Evolutionary conservation across 2,888 invertebrate genomes (phyloP).

Genomic region (Invenusta paracnida): DNA sequence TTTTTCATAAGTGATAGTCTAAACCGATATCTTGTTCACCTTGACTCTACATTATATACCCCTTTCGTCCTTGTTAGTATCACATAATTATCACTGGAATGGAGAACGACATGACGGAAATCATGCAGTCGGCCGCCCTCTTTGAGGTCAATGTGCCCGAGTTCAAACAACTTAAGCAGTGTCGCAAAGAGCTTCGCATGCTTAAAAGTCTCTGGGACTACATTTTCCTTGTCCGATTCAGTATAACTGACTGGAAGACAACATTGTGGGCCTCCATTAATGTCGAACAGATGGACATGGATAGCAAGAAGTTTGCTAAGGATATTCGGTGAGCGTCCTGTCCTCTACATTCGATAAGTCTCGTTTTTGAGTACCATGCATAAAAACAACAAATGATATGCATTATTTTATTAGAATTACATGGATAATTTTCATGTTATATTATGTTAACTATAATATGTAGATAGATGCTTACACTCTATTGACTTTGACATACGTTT

Average conservation of each 20-base stretch:
- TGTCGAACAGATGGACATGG: conserved; percentile 95
- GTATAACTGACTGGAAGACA: conserved; percentile 92
- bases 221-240: conserved; percentile 78
- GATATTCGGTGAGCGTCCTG: conserved; percentile 53
- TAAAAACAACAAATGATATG: too few relatives aligned
- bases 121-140: conserved; percentile 81
- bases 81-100: conserved; percentile 73
- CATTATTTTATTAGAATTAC: too few relatives aligned
- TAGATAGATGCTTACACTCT: too few relatives aligned
- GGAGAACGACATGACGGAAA: conserved; percentile 78
- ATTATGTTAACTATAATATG: too few relatives aligned
- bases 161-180: conserved; percentile 83
- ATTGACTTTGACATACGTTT: too few relatives aligned
- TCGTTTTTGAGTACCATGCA: too few relatives aligned
- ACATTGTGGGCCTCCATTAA: conserved; percentile 94
- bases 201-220: conserved; percentile 91
- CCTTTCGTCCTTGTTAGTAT: conserved; percentile 65
- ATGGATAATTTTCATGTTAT: too few relatives aligned
- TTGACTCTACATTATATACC: too few relatives aligned
- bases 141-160: conserved; percentile 92
- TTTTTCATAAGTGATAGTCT: too few relatives aligned
- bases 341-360: too few relatives aligned
- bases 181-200: conserved; percentile 75
- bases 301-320: conserved; percentile 94
- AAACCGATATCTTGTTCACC: too few relatives aligned